Base-by-base conservation (phyloP, 2,888 invertebrate genomes). In the Ypsolopha scabrella region DNA sequence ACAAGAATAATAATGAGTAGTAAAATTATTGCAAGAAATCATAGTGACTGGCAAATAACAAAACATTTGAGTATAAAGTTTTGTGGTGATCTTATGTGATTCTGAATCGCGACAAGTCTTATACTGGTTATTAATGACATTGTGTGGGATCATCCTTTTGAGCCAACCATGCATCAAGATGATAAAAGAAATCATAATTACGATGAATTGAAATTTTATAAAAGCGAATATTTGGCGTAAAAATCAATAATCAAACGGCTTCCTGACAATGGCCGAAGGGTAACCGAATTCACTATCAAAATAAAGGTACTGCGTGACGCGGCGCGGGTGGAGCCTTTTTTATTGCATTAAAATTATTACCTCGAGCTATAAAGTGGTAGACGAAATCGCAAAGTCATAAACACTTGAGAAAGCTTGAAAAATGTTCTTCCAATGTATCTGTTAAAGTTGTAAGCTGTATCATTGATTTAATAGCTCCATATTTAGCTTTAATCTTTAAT, bases 161-260 rank as follows among this genome's bases (percentile, higher is more conserved):
- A 76, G 64, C 57, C 60, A 58, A 64, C 71, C 69, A 75, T 76
- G 72, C 67, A 72, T 57, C 56, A 50, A 72, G 76, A 71, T 67
- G 67, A 70, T 70, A 73, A 80, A 80, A 75, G 76, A 77, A 80
- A 64, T 69, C 66, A 75, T 82, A 77, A 81, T 81, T 80, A 75
- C 68, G 62, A 67, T 80, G 74, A 83, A 85, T 80, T 68, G 78
- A 64, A 63, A 57, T 74, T 75, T 70, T 61, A 62, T 69, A 75
- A 81, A 80, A 80, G 74, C 75, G 67, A 79, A 75, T 77, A 79
- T 85, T 80, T 82, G 73, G 83, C 83, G 85, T 85, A 80, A 85
- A 85, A 85, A 86, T 86, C 86, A 86, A 86, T 85, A 86, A 85
- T 85, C 78, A 75, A 76, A 78, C 70, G 76, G 70, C 66, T 61